Base-by-base conservation (phyloP, 2,888 invertebrate species). In the Encarsia formosa region DNA sequence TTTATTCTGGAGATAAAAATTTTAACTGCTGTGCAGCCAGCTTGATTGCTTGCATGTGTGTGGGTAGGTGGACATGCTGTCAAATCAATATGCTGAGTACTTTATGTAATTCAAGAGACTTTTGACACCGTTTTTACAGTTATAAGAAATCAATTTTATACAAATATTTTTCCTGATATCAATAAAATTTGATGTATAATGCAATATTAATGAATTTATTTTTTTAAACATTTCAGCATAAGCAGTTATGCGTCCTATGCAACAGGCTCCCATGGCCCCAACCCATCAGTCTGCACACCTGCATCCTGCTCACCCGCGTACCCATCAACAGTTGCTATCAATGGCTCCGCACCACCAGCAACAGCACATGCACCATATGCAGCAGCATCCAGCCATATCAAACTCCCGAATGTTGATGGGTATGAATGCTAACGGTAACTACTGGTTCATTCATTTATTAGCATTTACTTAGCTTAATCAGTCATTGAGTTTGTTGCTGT, bases 361-460 rank as follows among this genome's bases (percentile, higher is more conserved):
- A n/a, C 52, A 49, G 22, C 63, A 62, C 54, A 58, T 61, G 51
- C 67, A 60, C 49, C 63, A 73, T 64, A 71, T 70, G 54, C 70
- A 71, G n/a, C 69, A 69, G 60, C 73, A 73, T 59, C 64, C 70
- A 38, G 67, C 67, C 48, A 67, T 70, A 45, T 65, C 71, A 11
- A 72, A 70, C 39, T 66, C 61, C 48, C 76, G 75, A 60, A 77
- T 80, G 73, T 66, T 80, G 65, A 78, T 80, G 77, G 77, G 78
- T 62, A 76, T 78, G 65, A 77, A 63, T 68, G 70, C 61, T 26
- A 67, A 67, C 38, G 63, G 68, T 67, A 60, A 45, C 62, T 61
- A 54, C 11, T 18, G 8, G 15, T 11, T 45, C 18, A 15, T 20
- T 45, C 16, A 18, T 19, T 37, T 19, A 19, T 19, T 37, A 5